Percentiles rank a stretch among this genome's conserved stretches.
These are phyloP conservation scores for Xestoiulus laeticollis DNA, from an alignment of 2,888 invertebrate species.

Conservation along the genomic window DNA sequence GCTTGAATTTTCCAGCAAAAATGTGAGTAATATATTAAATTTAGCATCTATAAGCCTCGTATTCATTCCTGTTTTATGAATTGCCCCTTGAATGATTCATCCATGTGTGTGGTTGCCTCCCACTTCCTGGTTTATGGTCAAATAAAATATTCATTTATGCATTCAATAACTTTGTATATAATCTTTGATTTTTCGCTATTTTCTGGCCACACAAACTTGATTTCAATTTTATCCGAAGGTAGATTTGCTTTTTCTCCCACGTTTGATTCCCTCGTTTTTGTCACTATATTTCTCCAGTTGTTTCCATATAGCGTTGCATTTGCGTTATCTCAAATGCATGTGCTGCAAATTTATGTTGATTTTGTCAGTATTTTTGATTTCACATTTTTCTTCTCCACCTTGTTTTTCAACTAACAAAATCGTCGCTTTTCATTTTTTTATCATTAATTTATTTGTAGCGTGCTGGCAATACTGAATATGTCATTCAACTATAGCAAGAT, in stretches of 20 bases:
- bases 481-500: background rate
- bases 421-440: background rate
- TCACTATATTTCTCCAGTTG: background rate
- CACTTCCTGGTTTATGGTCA: conserved; percentile 28
- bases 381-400: background rate
- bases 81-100: background rate
- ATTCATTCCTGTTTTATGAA: no score
- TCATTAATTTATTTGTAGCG: conserved; percentile 3
- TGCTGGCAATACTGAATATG: background rate
- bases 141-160: conserved; percentile 29
- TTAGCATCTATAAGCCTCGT: no score
- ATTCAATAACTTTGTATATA: conserved; percentile 21
- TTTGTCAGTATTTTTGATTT: conserved; percentile 21
- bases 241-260: background rate
- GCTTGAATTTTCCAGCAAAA: no score
- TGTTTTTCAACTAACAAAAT: background rate
- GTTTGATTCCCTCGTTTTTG: background rate
- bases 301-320: background rate
- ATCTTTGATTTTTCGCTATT: background rate
- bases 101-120: background rate
- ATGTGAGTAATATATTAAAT: no score
- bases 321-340: background rate
- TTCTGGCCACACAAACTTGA: background rate
- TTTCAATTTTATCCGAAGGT: background rate
- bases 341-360: conserved; percentile 7